These are phyloP conservation scores for Mythimna pallens DNA, from an alignment of 2,888 invertebrate species.

Conservation along the genomic window DNA sequence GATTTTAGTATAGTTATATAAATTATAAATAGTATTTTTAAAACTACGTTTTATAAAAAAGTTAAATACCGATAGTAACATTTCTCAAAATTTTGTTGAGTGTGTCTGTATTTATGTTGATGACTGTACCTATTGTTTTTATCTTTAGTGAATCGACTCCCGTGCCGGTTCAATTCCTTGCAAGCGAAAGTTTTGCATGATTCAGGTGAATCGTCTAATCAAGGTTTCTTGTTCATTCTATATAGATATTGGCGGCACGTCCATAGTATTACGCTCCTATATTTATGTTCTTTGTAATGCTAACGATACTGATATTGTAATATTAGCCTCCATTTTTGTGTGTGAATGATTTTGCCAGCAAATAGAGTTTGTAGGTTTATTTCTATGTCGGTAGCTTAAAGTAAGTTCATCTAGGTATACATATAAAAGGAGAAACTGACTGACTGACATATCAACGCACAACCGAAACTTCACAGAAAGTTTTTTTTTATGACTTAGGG, in stretches of 20 bases:
- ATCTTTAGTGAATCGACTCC: neutral
- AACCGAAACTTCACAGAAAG: too few relatives aligned
- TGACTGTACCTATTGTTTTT: neutral
- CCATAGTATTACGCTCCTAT: neutral
- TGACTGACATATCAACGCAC: too few relatives aligned
- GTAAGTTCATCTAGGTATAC: neutral
- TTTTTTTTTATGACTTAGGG: too few relatives aligned
- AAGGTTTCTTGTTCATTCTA: slow-evolving; percentile 25
- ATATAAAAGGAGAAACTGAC: too few relatives aligned
- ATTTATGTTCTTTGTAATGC: slow-evolving; percentile 6
- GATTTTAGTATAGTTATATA: too few relatives aligned
- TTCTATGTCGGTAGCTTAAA: neutral
- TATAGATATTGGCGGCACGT: slow-evolving; percentile 18
- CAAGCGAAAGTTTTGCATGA: slow-evolving; percentile 12
- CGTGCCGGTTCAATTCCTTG: slow-evolving; percentile 1
- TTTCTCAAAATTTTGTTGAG: neutral
- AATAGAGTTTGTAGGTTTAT: neutral
- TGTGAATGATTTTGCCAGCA: neutral
- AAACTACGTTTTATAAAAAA: too few relatives aligned
- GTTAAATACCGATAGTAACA: too few relatives aligned
- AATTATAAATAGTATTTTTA: too few relatives aligned
- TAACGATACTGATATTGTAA: neutral
- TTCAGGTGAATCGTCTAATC: slow-evolving; percentile 26
- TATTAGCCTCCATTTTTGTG: neutral
- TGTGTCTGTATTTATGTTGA: neutral